Conservation (phyloP, 2,888 invertebrate genomes). For the Phyllotreta striolata region DNA sequence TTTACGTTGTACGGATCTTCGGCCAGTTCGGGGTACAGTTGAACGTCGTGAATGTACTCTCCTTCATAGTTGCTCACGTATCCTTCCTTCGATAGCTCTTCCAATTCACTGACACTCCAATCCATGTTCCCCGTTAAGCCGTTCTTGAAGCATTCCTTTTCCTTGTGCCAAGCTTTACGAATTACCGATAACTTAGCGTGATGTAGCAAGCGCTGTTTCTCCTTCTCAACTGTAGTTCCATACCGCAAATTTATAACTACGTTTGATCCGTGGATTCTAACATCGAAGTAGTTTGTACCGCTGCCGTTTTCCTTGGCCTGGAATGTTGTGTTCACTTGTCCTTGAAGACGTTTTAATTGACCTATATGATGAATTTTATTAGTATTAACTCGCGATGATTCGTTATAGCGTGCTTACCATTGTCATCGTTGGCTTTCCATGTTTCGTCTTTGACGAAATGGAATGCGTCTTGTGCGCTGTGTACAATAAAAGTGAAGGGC, state of each 20-base stretch:
- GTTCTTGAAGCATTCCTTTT: conserved; percentile 82
- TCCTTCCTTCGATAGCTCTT: conserved; percentile 87
- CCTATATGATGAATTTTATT: conserved; percentile 58
- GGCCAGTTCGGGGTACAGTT: conserved; percentile 89
- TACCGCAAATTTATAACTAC: conserved; percentile 94
- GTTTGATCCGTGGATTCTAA: conserved; percentile 89
- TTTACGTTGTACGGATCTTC: conserved; percentile 96
- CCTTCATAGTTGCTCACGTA: conserved; percentile 87
- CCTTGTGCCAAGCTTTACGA: conserved; percentile 92
- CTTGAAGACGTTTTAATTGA: conserved; percentile 87
- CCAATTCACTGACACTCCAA: conserved; percentile 88
- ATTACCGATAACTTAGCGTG: conserved; percentile 89
- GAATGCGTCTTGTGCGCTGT: conserved; percentile 89
- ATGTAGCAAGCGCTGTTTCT: conserved; percentile 86
- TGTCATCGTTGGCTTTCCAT: conserved; percentile 89
- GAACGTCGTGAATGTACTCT: conserved; percentile 90
- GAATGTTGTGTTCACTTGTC: conserved; percentile 90
- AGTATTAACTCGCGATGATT: background rate
- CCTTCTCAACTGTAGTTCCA: conserved; percentile 90
- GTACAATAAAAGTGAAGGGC: conserved; percentile 87
- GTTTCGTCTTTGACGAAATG: conserved; percentile 92
- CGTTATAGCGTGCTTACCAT: conserved; percentile 62
- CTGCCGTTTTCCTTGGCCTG: conserved; percentile 77
- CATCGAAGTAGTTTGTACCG: conserved; percentile 80
- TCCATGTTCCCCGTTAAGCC: conserved; percentile 81